A percentile compares a stretch with the other conserved stretches of the same genome.
These are phyloP conservation scores for Megathymus violae DNA, from an alignment of 1,140 invertebrate genomes.

Conservation along the genomic window DNA sequence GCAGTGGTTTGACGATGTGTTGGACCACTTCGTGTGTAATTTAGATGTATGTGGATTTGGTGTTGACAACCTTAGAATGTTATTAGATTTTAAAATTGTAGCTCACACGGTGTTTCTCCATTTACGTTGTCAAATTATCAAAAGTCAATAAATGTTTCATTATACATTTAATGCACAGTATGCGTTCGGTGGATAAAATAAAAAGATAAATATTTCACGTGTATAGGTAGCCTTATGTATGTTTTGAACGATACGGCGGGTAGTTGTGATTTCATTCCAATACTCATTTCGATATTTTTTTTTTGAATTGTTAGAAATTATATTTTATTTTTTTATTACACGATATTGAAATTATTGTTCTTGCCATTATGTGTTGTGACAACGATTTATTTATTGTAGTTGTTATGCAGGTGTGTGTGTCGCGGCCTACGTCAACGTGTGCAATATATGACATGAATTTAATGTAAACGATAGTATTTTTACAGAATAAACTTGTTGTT, in stretches of 20 bases:
- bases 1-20: too few relatives aligned
- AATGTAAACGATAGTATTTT: slow-evolving; percentile 28
- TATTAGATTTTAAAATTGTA: too few relatives aligned
- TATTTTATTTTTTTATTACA: slow-evolving; percentile 30
- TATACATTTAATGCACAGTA: too few relatives aligned
- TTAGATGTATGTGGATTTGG: neutral
- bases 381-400: slow-evolving; percentile 31
- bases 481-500: slow-evolving; percentile 17
- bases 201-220: too few relatives aligned
- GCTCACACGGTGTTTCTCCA: too few relatives aligned
- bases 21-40: too few relatives aligned
- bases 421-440: slow-evolving; percentile 32
- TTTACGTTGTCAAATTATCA: too few relatives aligned
- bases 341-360: slow-evolving; percentile 31
- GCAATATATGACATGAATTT: slow-evolving; percentile 35
- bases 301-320: slow-evolving; percentile 18
- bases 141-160: too few relatives aligned
- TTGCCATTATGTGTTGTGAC: slow-evolving; percentile 42
- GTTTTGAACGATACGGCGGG: neutral
- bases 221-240: too few relatives aligned
- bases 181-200: too few relatives aligned
- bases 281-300: slow-evolving; percentile 35
- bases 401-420: slow-evolving; percentile 23
- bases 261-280: slow-evolving; percentile 35
- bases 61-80: too few relatives aligned